A percentile compares a stretch with the other conserved stretches of the same genome.
Conservation (phyloP, 2,113 vertebrate species). For the Lates calcarifer region DNA sequence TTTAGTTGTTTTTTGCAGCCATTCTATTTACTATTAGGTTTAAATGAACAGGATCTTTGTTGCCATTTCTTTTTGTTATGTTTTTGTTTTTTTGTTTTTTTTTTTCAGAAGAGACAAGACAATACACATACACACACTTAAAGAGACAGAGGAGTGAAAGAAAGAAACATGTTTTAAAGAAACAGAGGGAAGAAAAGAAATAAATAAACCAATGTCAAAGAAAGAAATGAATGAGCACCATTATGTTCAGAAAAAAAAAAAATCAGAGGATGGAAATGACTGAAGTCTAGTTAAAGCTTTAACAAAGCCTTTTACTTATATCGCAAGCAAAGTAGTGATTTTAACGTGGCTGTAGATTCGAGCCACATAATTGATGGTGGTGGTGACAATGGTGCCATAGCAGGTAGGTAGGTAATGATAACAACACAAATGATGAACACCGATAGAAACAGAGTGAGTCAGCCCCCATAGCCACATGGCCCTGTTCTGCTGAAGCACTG, state of each 20-base stretch:
- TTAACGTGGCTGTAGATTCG: conserved; percentile 51
- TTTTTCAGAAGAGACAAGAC: conserved; percentile 78
- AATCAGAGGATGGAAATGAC: conserved; percentile 22
- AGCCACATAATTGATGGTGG: conserved; percentile 51
- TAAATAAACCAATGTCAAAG: conserved; percentile 15
- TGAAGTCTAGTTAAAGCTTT: conserved; percentile 63
- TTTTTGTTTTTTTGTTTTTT: conserved; percentile 59
- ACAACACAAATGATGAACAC: conserved; percentile 69
- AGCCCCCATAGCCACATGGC: conserved; percentile 58
- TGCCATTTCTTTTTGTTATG: conserved; percentile 72
- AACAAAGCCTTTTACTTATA: conserved; percentile 57
- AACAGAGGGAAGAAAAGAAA: conserved; percentile 14
- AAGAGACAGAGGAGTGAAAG: conserved; percentile 62
- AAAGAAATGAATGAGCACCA: conserved; percentile 67
- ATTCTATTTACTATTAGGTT: conserved; percentile 71
- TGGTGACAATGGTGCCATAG: conserved; percentile 58
- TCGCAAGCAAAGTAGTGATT: conserved; percentile 51
- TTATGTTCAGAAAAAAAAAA: conserved; percentile 49
- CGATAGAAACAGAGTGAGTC: conserved; percentile 74
- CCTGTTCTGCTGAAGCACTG: conserved; percentile 58
- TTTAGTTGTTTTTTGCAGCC: conserved; percentile 66
- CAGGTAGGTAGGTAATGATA: conserved; percentile 29
- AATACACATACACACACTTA: conserved; percentile 70
- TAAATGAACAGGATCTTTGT: conserved; percentile 73
- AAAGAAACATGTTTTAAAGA: neutral